These are phyloP conservation scores for Colostygia pectinataria DNA, from an alignment of 2,888 invertebrate species.

Conservation along the genomic window DNA sequence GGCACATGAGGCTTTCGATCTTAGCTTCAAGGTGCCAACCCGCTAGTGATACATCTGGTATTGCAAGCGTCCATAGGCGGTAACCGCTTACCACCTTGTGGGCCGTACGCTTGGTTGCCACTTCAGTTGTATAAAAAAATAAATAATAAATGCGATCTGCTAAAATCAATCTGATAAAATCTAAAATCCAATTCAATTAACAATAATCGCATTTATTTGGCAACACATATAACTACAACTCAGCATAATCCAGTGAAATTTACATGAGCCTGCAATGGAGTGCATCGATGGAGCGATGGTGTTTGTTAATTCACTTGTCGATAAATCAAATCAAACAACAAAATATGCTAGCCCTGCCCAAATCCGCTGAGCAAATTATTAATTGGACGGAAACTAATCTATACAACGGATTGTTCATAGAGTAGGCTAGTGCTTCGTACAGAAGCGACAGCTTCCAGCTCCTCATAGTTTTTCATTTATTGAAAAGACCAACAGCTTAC, in stretches of 20 bases:
- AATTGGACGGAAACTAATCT: constrained; percentile 30
- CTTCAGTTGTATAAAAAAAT: too few species aligned
- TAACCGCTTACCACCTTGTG: too few species aligned
- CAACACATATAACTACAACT: not conserved
- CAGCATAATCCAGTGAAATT: constrained; percentile 10
- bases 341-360: constrained; percentile 23
- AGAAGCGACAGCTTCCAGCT: not conserved
- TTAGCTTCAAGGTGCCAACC: too few species aligned
- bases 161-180: too few species aligned
- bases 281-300: constrained; percentile 1
- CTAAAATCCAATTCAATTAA: too few species aligned
- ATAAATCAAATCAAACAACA: constrained; percentile 26
- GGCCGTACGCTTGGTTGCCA: too few species aligned
- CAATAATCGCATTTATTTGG: too few species aligned
- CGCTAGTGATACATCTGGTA: too few species aligned
- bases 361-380: constrained; percentile 27
- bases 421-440: constrained; percentile 2
- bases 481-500: too few species aligned
- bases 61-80: too few species aligned
- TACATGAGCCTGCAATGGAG: constrained; percentile 14
- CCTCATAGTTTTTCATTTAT: not conserved
- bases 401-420: constrained; percentile 13
- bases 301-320: constrained; percentile 28
- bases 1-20: too few species aligned
- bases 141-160: too few species aligned